Evolutionary conservation across 2,113 vertebrate species (phyloP).

Genomic region (Bufo bufo): DNA sequence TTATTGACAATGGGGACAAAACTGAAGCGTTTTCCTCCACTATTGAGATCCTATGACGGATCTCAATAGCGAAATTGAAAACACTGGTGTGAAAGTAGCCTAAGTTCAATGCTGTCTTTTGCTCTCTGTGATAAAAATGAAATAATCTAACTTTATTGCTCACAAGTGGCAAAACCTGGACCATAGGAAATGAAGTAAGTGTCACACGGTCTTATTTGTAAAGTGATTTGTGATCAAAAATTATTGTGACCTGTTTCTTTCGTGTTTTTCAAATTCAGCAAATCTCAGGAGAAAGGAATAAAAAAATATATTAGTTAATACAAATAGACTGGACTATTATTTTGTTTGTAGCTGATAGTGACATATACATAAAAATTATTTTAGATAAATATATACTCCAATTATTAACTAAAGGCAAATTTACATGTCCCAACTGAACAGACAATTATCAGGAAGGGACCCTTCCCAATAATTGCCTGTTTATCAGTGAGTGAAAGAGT

Average conservation of each 20-base stretch:
- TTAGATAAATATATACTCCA: not conserved
- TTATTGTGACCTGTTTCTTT: not conserved
- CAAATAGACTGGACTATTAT: not conserved
- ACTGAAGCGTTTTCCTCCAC: too few relatives aligned
- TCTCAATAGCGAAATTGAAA: too few relatives aligned
- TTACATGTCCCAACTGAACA: too few relatives aligned
- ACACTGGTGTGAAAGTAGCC: not conserved
- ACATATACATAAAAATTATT: not conserved
- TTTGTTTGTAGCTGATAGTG: not conserved
- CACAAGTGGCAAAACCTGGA: constrained; percentile 16
- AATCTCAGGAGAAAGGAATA: not conserved
- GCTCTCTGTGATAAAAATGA: constrained; percentile 7
- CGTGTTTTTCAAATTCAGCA: not conserved
- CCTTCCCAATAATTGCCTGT: too few relatives aligned
- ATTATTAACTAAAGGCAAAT: too few relatives aligned
- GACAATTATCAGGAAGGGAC: too few relatives aligned
- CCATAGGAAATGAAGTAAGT: not conserved
- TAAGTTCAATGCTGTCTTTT: not conserved
- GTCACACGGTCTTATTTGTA: constrained; percentile 15
- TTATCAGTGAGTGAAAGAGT: too few relatives aligned
- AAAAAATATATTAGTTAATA: not conserved
- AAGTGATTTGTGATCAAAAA: constrained; percentile 7
- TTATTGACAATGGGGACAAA: too few relatives aligned
- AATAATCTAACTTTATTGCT: constrained; percentile 18
- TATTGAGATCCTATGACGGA: too few relatives aligned